Evolutionary conservation across 2,797 vertebrate genomes (phyloP).

Genomic region (Argya squamiceps): DNA sequence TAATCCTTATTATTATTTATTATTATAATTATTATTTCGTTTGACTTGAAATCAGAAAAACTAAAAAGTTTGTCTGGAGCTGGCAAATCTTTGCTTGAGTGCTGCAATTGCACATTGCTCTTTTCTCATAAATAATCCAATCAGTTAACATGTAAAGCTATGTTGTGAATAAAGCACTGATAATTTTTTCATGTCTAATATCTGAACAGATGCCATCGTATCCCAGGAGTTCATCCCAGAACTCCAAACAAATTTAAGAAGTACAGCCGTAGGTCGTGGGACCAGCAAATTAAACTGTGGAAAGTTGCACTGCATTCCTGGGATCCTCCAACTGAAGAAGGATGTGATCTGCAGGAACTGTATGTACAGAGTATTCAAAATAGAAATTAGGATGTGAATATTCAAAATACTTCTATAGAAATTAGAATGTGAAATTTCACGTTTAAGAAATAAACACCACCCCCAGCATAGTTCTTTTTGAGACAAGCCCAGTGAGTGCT

Average conservation of each 20-base stretch:
- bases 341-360: constrained; percentile 80
- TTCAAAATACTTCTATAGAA: not conserved
- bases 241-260: constrained; percentile 98
- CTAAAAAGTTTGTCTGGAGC: not conserved
- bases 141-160: not conserved
- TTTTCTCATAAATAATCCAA: not conserved
- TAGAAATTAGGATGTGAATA: not conserved
- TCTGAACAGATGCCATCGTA: constrained; percentile 83
- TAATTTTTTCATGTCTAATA: not conserved
- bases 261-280: constrained; percentile 97
- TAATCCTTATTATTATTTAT: not conserved
- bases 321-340: constrained; percentile 87
- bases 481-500: not conserved
- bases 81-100: not conserved
- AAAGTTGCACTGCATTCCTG: constrained; percentile 93
- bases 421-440: not conserved
- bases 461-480: not conserved
- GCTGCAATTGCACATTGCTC: not conserved
- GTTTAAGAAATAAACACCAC: not conserved
- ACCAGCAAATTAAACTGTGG: constrained; percentile 98
- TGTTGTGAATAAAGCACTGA: not conserved
- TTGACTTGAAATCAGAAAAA: not conserved
- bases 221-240: constrained; percentile 90
- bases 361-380: constrained; percentile 54
- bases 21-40: not conserved